A percentile compares a stretch with the other conserved stretches of the same genome.
Evolutionary conservation across 2,888 invertebrate species (phyloP).

Genomic region (Callyntrura sp.): DNA sequence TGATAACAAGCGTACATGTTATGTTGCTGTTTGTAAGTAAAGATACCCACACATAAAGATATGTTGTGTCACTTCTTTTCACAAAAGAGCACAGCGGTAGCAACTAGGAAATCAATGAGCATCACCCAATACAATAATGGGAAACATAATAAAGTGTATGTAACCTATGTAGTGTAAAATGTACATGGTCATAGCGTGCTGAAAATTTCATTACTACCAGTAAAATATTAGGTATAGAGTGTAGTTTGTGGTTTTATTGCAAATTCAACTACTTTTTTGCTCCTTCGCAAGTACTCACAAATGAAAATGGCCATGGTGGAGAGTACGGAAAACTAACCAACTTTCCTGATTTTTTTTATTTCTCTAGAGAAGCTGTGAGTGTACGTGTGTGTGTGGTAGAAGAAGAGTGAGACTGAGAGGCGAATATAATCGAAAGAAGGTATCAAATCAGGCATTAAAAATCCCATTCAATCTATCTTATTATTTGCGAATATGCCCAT

Average conservation of each 20-base stretch:
- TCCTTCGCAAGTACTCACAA: too few species aligned
- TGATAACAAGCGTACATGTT: too few species aligned
- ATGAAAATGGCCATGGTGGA: background rate
- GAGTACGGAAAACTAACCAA: background rate
- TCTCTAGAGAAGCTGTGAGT: conserved; percentile 9
- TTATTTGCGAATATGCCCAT: conserved; percentile 33
- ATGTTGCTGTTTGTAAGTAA: too few species aligned
- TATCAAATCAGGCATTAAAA: conserved; percentile 64
- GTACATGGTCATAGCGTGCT: conserved; percentile 28
- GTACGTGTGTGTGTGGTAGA: background rate
- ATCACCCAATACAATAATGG: background rate
- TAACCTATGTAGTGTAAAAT: background rate
- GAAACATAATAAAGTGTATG: conserved; percentile 33
- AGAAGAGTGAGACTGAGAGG: background rate
- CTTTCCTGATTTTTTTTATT: background rate
- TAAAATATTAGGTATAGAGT: too few species aligned
- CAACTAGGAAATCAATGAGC: conserved; percentile 30
- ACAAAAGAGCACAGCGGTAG: background rate
- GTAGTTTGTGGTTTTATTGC: conserved; percentile 48
- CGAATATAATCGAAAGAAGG: conserved; percentile 28
- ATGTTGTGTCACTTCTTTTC: too few species aligned
- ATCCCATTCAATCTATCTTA: conserved; percentile 22
- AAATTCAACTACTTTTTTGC: too few species aligned
- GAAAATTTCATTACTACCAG: conserved; percentile 53
- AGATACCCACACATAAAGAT: too few species aligned